These are phyloP conservation scores for Tipula lateralis DNA, from an alignment of 2,888 invertebrate genomes.

Conservation along the genomic window DNA sequence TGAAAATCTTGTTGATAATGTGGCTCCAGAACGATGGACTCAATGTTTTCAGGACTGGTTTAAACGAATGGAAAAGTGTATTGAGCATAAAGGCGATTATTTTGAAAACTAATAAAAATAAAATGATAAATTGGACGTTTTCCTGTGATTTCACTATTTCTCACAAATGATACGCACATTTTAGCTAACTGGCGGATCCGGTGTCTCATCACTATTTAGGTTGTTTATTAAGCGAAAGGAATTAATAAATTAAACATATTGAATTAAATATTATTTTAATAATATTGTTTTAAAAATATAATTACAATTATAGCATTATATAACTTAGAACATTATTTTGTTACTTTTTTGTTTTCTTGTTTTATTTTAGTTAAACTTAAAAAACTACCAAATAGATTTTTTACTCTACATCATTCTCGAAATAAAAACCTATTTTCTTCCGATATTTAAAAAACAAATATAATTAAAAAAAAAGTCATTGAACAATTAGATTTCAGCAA, in stretches of 20 bases:
- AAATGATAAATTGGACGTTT: no score
- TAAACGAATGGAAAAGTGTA: no score
- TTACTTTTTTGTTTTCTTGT: not conserved
- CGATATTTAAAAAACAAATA: not conserved
- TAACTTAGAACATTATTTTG: conserved; percentile 13
- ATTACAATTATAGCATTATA: not conserved
- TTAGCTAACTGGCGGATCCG: no score
- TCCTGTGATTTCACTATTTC: no score
- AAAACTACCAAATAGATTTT: not conserved
- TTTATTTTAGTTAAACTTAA: not conserved
- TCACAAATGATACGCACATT: no score
- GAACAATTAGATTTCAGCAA: not conserved
- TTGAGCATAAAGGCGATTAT: no score
- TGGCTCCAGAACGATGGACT: no score
- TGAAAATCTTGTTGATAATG: no score
- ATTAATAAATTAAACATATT: not conserved
- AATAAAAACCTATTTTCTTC: not conserved
- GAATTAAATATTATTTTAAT: not conserved
- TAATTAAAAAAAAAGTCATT: not conserved
- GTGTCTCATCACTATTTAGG: no score
- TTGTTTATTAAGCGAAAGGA: no score
- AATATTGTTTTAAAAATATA: not conserved
- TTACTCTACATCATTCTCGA: not conserved
- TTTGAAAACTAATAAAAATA: not conserved
- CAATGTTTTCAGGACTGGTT: no score